These are phyloP conservation scores for Zaprionus tsacasi DNA, from an alignment of 1,140 invertebrate genomes.

Conservation along the genomic window DNA sequence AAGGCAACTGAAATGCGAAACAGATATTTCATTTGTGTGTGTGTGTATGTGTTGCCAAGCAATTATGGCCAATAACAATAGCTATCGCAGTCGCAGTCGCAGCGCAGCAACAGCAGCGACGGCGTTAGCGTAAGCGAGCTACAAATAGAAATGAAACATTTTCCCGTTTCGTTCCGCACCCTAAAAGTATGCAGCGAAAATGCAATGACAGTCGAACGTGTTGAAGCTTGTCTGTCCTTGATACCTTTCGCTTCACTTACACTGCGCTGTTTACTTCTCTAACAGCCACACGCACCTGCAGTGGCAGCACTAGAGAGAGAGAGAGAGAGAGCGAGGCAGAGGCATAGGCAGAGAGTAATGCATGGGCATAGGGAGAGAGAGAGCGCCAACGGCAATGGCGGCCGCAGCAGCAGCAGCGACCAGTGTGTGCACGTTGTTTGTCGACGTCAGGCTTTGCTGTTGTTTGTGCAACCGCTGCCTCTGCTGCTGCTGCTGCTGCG, in stretches of 20 bases:
- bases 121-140: not conserved
- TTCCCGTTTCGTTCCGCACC: constrained; percentile 12
- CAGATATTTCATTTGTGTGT: constrained; percentile 17
- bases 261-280: not conserved
- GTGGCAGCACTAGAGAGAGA: too few relatives aligned
- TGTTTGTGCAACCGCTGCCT: constrained; percentile 16
- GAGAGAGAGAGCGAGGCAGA: not conserved
- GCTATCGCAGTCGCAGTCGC: not conserved
- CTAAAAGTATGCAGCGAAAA: constrained; percentile 30
- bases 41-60: not conserved
- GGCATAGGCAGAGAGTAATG: constrained; percentile 9
- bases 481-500: constrained; percentile 26
- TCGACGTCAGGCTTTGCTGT: constrained; percentile 58
- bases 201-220: not conserved
- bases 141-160: constrained; percentile 11
- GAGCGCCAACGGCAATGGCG: not conserved
- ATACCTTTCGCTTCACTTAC: not conserved
- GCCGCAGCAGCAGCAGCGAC: not conserved
- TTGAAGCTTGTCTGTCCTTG: constrained; percentile 26
- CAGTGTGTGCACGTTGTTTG: not conserved
- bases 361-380: not conserved
- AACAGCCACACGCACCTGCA: not conserved
- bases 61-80: not conserved
- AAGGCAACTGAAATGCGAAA: constrained; percentile 20
- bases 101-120: not conserved